Conservation (phyloP, 1,140 invertebrate genomes). For the Grapholita molesta region DNA sequence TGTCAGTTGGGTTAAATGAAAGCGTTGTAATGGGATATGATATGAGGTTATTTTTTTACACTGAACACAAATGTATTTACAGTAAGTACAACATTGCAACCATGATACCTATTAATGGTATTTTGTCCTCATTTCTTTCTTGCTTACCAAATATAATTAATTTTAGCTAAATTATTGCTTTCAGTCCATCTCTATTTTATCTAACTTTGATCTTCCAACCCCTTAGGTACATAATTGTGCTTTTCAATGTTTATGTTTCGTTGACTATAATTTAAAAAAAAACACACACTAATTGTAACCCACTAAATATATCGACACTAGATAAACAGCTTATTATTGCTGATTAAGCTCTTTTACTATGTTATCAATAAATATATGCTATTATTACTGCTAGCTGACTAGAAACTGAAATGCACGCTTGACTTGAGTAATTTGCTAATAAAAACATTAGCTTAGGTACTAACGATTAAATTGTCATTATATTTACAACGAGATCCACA, state of each 20-base stretch:
- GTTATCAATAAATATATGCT: not conserved
- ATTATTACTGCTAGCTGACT: conserved; percentile 16
- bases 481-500: not conserved
- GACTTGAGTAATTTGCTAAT: not conserved
- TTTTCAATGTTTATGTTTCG: not conserved
- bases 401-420: not conserved
- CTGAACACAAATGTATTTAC: conserved; percentile 12
- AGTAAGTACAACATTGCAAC: not conserved
- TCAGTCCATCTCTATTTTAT: not conserved
- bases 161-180: conserved; percentile 6
- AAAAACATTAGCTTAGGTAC: not conserved
- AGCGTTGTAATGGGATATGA: conserved; percentile 1
- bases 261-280: not conserved
- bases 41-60: conserved; percentile 7
- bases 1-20: conserved; percentile 2
- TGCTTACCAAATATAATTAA: not conserved
- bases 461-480: not conserved
- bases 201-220: not conserved
- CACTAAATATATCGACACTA: not conserved
- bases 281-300: not conserved
- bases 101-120: not conserved
- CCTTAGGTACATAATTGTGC: conserved; percentile 9
- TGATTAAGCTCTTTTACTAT: conserved; percentile 1
- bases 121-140: not conserved
- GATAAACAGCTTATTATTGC: conserved; percentile 6